phyloP scores from a whole-genome alignment of 2,113 vertebrate species.

The Etheostoma spectabile region DNA sequence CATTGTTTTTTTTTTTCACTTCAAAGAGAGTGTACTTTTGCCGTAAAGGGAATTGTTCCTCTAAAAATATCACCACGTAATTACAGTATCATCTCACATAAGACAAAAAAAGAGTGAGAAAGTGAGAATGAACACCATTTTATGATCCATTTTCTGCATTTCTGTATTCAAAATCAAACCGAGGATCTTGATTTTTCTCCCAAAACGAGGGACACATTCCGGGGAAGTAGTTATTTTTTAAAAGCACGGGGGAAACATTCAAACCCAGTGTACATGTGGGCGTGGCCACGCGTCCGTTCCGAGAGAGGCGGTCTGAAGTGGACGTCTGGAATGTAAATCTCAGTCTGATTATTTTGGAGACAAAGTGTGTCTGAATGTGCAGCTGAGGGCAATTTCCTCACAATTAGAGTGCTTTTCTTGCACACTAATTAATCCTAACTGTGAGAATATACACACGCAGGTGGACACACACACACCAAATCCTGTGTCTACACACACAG shows the following conservation, averaged over 20 bases:
- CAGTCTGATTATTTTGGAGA: constrained; percentile 40
- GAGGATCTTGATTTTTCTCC: neutral
- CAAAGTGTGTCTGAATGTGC: constrained; percentile 41
- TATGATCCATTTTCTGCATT: neutral
- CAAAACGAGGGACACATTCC: constrained; percentile 14
- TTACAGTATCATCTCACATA: neutral
- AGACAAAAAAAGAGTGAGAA: neutral
- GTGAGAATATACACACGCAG: constrained; percentile 39
- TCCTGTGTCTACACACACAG: neutral
- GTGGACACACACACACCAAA: constrained; percentile 50
- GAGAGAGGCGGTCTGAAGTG: constrained; percentile 40
- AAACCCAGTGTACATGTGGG: neutral
- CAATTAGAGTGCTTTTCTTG: constrained; percentile 62
- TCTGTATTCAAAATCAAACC: neutral
- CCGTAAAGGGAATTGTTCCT: neutral
- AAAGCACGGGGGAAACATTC: constrained; percentile 39
- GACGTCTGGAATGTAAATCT: constrained; percentile 69
- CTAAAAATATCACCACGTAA: neutral
- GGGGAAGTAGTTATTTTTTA: no score
- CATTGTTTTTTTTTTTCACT: neutral
- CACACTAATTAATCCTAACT: constrained; percentile 59
- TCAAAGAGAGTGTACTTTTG: neutral
- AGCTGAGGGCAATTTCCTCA: constrained; percentile 75
- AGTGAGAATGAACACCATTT: neutral
- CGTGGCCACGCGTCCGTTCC: constrained; percentile 17